phyloP scores from a whole-genome alignment of 2,797 vertebrate species.

The Rhynchonycteris naso region DNA sequence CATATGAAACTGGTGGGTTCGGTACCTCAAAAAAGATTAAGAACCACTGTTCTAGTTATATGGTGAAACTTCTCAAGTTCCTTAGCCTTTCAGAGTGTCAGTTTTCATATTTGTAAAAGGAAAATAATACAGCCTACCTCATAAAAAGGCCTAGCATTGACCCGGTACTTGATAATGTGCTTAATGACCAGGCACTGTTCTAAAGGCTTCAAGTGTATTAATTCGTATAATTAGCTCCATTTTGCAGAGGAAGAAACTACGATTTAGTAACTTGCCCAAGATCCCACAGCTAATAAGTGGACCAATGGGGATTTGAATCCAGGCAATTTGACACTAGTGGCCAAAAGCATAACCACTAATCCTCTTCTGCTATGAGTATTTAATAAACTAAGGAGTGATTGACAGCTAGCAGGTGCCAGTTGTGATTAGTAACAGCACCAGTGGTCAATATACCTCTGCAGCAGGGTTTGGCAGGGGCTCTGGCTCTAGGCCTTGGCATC shows the following conservation, averaged over 20 bases:
- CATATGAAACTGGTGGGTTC: too few relatives aligned
- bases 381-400: neutral
- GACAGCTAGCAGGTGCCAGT: neutral
- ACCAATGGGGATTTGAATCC: neutral
- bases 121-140: neutral
- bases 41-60: neutral
- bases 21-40: too few relatives aligned
- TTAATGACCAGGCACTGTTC: neutral
- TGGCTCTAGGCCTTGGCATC: neutral
- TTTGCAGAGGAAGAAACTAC: neutral
- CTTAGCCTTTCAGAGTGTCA: neutral
- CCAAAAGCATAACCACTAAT: neutral
- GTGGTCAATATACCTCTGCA: neutral
- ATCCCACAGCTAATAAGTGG: neutral
- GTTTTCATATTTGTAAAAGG: neutral
- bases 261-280: neutral
- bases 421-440: neutral
- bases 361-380: conserved; percentile 27
- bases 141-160: neutral
- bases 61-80: neutral
- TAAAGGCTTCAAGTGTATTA: neutral
- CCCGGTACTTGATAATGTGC: neutral
- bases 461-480: neutral
- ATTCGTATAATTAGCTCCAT: neutral
- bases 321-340: neutral